phyloP scores from a whole-genome alignment of 2,113 vertebrate genomes.

The Rhodinocichla rosea region DNA sequence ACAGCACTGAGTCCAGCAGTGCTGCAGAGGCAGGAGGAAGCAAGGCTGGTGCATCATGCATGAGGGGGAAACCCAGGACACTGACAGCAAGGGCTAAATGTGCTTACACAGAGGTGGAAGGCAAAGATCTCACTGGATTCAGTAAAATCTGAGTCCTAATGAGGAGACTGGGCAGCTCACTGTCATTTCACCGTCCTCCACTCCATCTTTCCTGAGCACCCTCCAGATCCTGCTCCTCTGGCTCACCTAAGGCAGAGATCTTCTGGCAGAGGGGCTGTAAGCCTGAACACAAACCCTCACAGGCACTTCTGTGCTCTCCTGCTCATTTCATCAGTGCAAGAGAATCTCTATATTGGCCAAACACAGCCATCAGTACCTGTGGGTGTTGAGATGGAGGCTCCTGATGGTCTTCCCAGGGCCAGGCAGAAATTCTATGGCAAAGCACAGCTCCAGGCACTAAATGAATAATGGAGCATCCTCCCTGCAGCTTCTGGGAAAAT shows the following conservation, averaged over 20 bases:
- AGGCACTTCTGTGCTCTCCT: neutral
- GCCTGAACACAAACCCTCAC: neutral
- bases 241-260: neutral
- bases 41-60: neutral
- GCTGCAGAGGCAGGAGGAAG: neutral
- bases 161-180: neutral
- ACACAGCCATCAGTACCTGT: neutral
- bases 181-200: neutral
- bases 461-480: neutral
- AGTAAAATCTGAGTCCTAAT: neutral
- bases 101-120: neutral
- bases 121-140: neutral
- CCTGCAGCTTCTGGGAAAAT: neutral
- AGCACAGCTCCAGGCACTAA: neutral
- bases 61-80: neutral
- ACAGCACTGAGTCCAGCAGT: neutral
- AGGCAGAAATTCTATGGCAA: neutral
- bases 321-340: neutral
- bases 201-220: neutral
- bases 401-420: accelerated
- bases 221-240: neutral
- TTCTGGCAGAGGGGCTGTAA: neutral
- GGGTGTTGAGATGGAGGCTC: neutral
- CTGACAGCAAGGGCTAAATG: neutral
- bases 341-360: neutral